Evolutionary conservation across 2,888 invertebrate genomes (phyloP), one percentile per base, ranked within the genome.

Genomic region (Caenorhabditis wallacei): DNA sequence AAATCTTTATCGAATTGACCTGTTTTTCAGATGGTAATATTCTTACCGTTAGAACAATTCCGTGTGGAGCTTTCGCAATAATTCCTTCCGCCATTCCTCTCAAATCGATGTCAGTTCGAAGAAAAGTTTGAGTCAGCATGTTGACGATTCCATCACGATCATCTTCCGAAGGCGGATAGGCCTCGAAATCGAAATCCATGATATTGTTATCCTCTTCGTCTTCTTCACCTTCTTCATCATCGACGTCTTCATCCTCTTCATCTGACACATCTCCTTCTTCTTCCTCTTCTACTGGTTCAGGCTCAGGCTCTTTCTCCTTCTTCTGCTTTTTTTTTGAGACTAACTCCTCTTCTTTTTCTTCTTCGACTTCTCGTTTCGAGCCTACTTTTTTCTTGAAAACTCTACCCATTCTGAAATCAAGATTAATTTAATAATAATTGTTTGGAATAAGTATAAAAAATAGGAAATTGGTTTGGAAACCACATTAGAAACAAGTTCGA

Each of bases 71-170:
- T 56, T 87, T 82, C 7, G 59, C 85, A 51, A 90, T 87, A 46
- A 91, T 66, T 4, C 59, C 84, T 16, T 89, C 85, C 0, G 89
- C 88, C 56, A 90, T 64, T 13, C 69, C 86, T 54, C 84, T 84
- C 51, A 83, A 68, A 71, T 89, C 85, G 37, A 91, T 84, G 54
- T 90, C 89, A 16, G 87, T 84, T 8, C 89, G 84, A 0, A 91
- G 85, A 66, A 91, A 91, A 10, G 89, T 90, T 87, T 90, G 90
- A 2, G 89, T 88, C 24, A 90, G 83, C 81, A 90, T 84, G 80
- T 89, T 89, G 43, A 86, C 76, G 24, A 91, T 78, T 26, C 89
- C 89, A 18, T 89, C 87, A 8, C 80, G 54, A 79, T 91, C 91
- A 10, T 85, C 85, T 24, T 88, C 86, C 35, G 84, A 80, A n/a